phyloP scores from a whole-genome alignment of 2,113 vertebrate species.

The Scophthalmus maximus region DNA sequence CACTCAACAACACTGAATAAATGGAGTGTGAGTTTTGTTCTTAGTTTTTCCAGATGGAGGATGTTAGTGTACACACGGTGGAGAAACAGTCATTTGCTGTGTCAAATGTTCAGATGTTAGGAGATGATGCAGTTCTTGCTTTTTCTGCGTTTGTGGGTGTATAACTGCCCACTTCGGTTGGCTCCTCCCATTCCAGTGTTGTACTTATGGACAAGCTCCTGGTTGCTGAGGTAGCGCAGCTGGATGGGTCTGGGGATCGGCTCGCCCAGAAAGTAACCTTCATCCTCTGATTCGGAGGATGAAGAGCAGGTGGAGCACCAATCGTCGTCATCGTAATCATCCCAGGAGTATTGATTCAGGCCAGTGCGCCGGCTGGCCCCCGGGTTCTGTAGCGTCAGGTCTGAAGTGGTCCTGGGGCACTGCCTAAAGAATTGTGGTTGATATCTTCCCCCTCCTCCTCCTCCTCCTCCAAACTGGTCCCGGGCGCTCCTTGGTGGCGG shows the following conservation, averaged over 20 bases:
- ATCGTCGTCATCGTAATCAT: slow-evolving; percentile 88
- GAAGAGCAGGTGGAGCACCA: slow-evolving; percentile 99
- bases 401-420: slow-evolving; percentile 95
- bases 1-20: slow-evolving; percentile 64
- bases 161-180: slow-evolving; percentile 89
- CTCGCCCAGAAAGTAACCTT: slow-evolving; percentile 98
- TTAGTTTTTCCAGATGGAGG: slow-evolving; percentile 41
- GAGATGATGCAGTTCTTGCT: slow-evolving; percentile 99
- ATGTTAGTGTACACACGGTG: slow-evolving; percentile 46
- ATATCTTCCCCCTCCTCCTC: slow-evolving; percentile 69
- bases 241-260: slow-evolving; percentile 93
- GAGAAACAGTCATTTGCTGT: slow-evolving; percentile 1
- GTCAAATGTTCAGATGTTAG: slow-evolving; percentile 74
- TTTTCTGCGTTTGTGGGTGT: slow-evolving; percentile 94
- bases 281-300: slow-evolving; percentile 97
- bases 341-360: slow-evolving; percentile 89
- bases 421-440: slow-evolving; percentile 88
- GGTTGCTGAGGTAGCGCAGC: slow-evolving; percentile 93
- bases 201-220: slow-evolving; percentile 96
- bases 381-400: slow-evolving; percentile 95
- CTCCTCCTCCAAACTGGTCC: slow-evolving; percentile 82
- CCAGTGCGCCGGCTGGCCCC: slow-evolving; percentile 85
- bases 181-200: slow-evolving; percentile 86
- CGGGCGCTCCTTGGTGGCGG: slow-evolving; percentile 86
- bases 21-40: slow-evolving; percentile 35